These are phyloP conservation scores for Andrena minutula DNA, from an alignment of 2,888 invertebrate species.

Conservation along the genomic window DNA sequence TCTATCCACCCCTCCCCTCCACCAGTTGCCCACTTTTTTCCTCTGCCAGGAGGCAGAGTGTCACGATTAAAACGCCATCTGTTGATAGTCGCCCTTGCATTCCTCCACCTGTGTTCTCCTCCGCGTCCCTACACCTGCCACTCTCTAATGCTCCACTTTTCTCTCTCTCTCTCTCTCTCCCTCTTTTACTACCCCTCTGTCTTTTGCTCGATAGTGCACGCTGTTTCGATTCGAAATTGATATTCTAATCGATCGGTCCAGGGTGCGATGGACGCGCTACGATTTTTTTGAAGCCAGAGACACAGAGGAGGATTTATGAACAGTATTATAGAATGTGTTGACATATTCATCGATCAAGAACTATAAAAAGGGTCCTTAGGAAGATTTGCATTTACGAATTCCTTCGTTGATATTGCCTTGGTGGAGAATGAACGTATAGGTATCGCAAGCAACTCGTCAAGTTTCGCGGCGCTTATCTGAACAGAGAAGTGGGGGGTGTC, in stretches of 20 bases:
- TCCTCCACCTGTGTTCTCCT: slow-evolving; percentile 32
- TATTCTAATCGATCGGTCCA: slow-evolving; percentile 66
- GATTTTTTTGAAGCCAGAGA: slow-evolving; percentile 11
- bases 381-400: too few relatives aligned
- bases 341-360: slow-evolving; percentile 1
- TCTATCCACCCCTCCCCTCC: slow-evolving; percentile 34
- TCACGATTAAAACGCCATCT: slow-evolving; percentile 77
- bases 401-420: too few relatives aligned
- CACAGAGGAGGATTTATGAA: background rate
- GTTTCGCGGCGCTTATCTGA: too few relatives aligned
- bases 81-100: slow-evolving; percentile 74
- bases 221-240: slow-evolving; percentile 73
- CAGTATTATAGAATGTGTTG: background rate
- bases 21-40: slow-evolving; percentile 24
- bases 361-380: too few relatives aligned
- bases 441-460: too few relatives aligned
- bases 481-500: too few relatives aligned
- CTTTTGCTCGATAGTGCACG: slow-evolving; percentile 1
- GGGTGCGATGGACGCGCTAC: slow-evolving; percentile 36
- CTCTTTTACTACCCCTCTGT: background rate
- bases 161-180: background rate
- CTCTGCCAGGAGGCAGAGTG: slow-evolving; percentile 50
- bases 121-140: background rate
- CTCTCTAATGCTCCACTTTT: background rate
- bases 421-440: too few relatives aligned